phyloP scores from a whole-genome alignment of 2,888 invertebrate genomes.

The Drosophila percnosoma region DNA sequence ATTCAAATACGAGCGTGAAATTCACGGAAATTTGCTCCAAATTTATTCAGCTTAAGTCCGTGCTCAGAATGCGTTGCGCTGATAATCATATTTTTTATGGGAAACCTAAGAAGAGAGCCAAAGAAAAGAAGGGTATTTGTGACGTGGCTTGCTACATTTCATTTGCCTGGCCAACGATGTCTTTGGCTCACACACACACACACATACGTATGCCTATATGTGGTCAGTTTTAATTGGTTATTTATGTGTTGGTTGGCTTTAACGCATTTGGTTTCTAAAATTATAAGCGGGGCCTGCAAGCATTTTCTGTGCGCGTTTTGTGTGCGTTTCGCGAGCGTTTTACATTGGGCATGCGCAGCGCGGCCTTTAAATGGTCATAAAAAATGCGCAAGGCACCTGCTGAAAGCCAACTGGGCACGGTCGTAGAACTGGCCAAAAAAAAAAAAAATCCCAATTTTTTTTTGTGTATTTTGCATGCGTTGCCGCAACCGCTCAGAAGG shows the following conservation, averaged over 20 bases:
- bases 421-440: conserved; percentile 62
- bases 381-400: conserved; percentile 60
- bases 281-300: conserved; percentile 38
- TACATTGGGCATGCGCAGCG: conserved; percentile 66
- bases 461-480: conserved; percentile 65
- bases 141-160: conserved; percentile 6
- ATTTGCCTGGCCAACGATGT: conserved; percentile 6
- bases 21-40: not conserved
- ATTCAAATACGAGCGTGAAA: not conserved
- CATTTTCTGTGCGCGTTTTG: conserved; percentile 21
- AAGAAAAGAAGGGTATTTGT: conserved; percentile 9
- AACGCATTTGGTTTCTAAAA: conserved; percentile 66
- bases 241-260: conserved; percentile 58
- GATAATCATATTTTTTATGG: not conserved
- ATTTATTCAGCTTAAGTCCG: not conserved
- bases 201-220: not conserved
- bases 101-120: not conserved
- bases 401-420: conserved; percentile 30
- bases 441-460: not conserved
- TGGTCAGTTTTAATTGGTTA: conserved; percentile 54
- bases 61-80: not conserved
- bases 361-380: conserved; percentile 64
- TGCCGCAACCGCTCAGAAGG: conserved; percentile 64
- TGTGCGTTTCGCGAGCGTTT: conserved; percentile 57
- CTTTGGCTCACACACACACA: conserved; percentile 13